Conservation (phyloP, 2,888 invertebrate genomes). For the Seira ritae region DNA sequence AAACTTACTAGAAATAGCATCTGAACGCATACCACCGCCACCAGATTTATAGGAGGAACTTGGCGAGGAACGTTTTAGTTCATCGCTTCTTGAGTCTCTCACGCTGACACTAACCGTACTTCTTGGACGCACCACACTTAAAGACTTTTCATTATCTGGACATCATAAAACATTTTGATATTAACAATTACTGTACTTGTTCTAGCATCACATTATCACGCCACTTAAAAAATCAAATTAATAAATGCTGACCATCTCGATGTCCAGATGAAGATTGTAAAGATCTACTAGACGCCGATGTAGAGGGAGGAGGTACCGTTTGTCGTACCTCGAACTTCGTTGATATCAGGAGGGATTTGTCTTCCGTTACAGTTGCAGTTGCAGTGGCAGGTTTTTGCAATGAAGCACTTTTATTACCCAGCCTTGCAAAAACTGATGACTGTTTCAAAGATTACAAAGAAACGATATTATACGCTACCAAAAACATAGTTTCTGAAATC, state of each 20-base stretch:
- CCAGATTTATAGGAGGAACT: slow-evolving; percentile 22
- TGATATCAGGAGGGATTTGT: slow-evolving; percentile 31
- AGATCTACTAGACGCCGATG: neutral
- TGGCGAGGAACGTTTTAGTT: slow-evolving; percentile 1
- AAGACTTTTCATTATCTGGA: slow-evolving; percentile 24
- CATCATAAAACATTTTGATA: neutral
- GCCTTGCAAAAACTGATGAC: slow-evolving; percentile 67
- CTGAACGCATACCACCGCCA: slow-evolving; percentile 39
- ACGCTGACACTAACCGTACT: slow-evolving; percentile 37
- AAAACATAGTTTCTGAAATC: slow-evolving; percentile 6
- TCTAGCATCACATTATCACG: no score
- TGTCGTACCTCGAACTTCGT: slow-evolving; percentile 64
- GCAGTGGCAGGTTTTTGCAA: neutral
- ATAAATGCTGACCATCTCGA: neutral
- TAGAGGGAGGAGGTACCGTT: neutral
- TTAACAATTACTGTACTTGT: no score
- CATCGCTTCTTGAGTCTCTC: slow-evolving; percentile 3
- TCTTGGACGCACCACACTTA: slow-evolving; percentile 24
- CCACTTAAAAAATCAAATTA: neutral
- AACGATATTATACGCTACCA: no score
- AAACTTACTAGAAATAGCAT: slow-evolving; percentile 49
- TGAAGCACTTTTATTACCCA: slow-evolving; percentile 56
- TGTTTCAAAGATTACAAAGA: slow-evolving; percentile 38
- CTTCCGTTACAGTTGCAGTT: slow-evolving; percentile 1
- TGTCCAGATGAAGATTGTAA: neutral